Base-by-base conservation (phyloP, 1,140 invertebrate genomes). In the Melitaea cinxia region DNA sequence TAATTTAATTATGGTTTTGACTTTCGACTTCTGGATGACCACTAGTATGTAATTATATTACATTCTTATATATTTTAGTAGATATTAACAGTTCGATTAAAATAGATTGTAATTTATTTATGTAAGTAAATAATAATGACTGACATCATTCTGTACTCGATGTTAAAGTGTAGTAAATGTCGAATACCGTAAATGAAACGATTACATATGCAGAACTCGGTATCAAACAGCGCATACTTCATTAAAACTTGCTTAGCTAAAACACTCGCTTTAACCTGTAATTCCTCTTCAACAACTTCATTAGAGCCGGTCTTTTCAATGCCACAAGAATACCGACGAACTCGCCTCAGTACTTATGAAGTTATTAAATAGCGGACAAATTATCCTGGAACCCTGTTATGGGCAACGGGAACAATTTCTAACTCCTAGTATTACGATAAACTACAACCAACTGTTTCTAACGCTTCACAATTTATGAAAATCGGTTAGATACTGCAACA, bases 361-460 rank as follows among this genome's bases (percentile, higher is more conserved):
- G 61, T 76, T 72, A 78, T 77, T 72, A 76, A 72, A 72, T 58
- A 60, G 60, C 45, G 64, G 70, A 75, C 69, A 73, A 81, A 78
- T 78, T 72, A 72, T 68, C 74, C 68, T 70, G 73, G 70, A 74
- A 70, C 61, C 61, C 37, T 62, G 65, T 78, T 72, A 77, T 55
- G 28, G 54, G 14, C 54, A 57, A 57, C 39, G 42, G 42, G 54
- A 57, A 57, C 26, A 57, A 57, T 57, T 45, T 57, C 35, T 57
- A 17, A 19, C n/a, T 52, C 47, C 30, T n/a, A 7, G n/a, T 52
- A 52, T 17, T 52, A 30, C 24, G 49, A 2, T 47, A 47, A 47
- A 47, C 42, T 47, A 47, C 37, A 42, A 5, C 15, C 15, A n/a
- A n/a, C 37, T 17, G 37, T 42, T 17, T 17, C 15, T 42, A 1